A percentile compares a stretch with the other conserved stretches of the same genome.
Conservation (phyloP, 2,113 vertebrate species). For the Meles meles region DNA sequence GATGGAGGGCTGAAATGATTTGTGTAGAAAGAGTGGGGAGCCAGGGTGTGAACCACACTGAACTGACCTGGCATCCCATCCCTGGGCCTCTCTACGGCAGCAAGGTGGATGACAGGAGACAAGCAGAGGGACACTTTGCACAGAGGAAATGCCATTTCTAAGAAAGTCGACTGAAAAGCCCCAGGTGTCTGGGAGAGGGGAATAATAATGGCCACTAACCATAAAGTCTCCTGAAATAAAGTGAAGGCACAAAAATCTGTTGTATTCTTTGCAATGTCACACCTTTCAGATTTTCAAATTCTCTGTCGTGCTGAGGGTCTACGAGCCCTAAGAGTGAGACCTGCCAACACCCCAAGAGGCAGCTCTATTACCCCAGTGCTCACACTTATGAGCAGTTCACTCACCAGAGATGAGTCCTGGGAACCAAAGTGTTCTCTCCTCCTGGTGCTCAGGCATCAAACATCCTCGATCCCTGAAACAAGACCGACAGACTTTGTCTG, state of each 20-base stretch:
- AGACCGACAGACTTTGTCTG: rapidly evolving
- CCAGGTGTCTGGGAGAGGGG: rapidly evolving
- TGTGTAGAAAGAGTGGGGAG: too few relatives aligned
- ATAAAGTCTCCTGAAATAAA: not conserved
- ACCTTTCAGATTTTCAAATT: not conserved
- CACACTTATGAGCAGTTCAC: rapidly evolving
- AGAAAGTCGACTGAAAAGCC: not conserved
- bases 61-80: too few relatives aligned
- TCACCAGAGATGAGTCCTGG: not conserved
- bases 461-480: not conserved
- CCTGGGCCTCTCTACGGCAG: not conserved
- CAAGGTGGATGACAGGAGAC: not conserved
- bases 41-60: not conserved
- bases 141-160: not conserved
- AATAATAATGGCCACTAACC: not conserved
- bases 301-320: not conserved
- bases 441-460: rapidly evolving
- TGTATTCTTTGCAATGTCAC: not conserved
- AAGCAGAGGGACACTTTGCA: not conserved
- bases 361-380: not conserved
- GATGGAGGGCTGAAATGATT: not conserved
- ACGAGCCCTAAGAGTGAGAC: not conserved
- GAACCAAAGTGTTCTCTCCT: not conserved
- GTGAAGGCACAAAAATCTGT: not conserved
- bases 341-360: too few relatives aligned